Evolutionary conservation across 2,888 invertebrate species (phyloP).

Genomic region (Sabellastarte sp.): DNA sequence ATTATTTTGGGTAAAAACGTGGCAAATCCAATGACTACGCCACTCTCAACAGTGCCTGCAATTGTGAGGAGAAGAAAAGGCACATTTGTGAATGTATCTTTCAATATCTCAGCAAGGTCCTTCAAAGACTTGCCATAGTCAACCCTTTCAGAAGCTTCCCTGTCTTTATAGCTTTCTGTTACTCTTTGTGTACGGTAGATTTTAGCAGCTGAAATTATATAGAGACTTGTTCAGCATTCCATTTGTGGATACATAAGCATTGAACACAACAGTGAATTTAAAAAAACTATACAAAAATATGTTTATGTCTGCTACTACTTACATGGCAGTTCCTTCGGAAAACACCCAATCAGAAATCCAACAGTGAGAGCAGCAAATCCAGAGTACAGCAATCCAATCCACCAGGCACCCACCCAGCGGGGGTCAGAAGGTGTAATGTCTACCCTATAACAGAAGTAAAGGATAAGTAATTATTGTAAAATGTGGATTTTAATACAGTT

Average conservation of each 20-base stretch:
- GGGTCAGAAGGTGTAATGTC: slow-evolving; percentile 11
- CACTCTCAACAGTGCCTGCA: not conserved
- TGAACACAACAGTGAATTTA: too few species aligned
- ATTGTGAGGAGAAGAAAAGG: slow-evolving; percentile 41
- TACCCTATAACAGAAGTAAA: slow-evolving; percentile 13
- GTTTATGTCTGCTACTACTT: too few species aligned
- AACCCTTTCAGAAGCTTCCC: too few species aligned
- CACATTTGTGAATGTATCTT: slow-evolving; percentile 68
- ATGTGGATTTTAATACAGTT: too few species aligned
- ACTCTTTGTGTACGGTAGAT: too few species aligned
- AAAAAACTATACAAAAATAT: too few species aligned
- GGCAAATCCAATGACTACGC: not conserved
- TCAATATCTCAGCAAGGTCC: slow-evolving; percentile 57
- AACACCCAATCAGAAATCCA: not conserved
- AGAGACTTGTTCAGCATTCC: too few species aligned
- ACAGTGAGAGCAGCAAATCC: not conserved
- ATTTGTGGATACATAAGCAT: too few species aligned
- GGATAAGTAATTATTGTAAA: too few species aligned
- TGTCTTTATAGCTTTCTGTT: too few species aligned
- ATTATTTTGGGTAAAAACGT: not conserved
- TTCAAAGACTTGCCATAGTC: slow-evolving; percentile 16
- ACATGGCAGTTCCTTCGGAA: not conserved
- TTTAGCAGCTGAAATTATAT: too few species aligned
- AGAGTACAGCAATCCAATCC: slow-evolving; percentile 17
- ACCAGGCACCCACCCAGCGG: slow-evolving; percentile 24